phyloP scores from a whole-genome alignment of 2,797 vertebrate species.

The Cetoscarus ocellatus region DNA sequence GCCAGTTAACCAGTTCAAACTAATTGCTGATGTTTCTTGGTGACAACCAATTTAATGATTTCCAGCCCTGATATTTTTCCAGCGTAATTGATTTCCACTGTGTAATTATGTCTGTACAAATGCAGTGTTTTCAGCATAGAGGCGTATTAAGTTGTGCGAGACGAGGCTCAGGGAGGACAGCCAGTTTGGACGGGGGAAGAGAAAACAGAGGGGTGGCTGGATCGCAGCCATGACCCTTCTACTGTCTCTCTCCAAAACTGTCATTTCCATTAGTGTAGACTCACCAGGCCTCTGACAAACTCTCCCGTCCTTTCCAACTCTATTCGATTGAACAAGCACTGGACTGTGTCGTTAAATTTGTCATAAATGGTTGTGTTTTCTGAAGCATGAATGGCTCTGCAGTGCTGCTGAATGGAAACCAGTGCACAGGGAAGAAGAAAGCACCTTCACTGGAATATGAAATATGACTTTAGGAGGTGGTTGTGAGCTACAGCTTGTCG shows the following conservation, averaged over 20 bases:
- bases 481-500: slow-evolving; percentile 43
- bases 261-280: slow-evolving; percentile 80
- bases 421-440: slow-evolving; percentile 32
- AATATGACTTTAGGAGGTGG: slow-evolving; percentile 55
- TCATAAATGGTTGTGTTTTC: slow-evolving; percentile 72
- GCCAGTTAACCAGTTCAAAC: slow-evolving; percentile 64
- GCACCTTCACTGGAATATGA: slow-evolving; percentile 38
- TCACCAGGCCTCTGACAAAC: slow-evolving; percentile 76
- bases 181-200: slow-evolving; percentile 68
- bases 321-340: slow-evolving; percentile 70
- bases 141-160: slow-evolving; percentile 68
- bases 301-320: slow-evolving; percentile 73
- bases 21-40: slow-evolving; percentile 60
- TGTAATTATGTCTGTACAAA: slow-evolving; percentile 70
- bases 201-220: slow-evolving; percentile 71
- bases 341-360: slow-evolving; percentile 70
- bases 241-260: slow-evolving; percentile 78
- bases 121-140: slow-evolving; percentile 54
- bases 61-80: slow-evolving; percentile 59
- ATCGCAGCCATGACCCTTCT: slow-evolving; percentile 77
- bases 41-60: slow-evolving; percentile 65
- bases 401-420: slow-evolving; percentile 58
- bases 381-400: slow-evolving; percentile 62
- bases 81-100: slow-evolving; percentile 72
- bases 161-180: slow-evolving; percentile 66